Evolutionary conservation across 1,140 invertebrate genomes (phyloP).

Genomic region (Helicorthomorpha holstii): DNA sequence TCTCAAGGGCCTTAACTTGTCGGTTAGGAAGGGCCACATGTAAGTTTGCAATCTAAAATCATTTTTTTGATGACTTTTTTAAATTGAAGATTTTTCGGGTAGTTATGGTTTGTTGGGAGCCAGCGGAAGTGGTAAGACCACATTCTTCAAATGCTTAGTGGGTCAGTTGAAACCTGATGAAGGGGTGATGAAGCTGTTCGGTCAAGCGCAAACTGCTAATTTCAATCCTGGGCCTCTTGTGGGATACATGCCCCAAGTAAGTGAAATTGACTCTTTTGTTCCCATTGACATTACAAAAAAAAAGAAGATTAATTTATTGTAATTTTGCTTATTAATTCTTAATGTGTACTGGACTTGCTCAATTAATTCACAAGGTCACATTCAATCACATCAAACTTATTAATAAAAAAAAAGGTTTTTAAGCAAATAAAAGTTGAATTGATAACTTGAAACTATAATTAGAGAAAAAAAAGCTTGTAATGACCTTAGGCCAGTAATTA

Average conservation of each 20-base stretch:
- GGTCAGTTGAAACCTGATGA: conserved; percentile 58
- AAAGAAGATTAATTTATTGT: too few relatives aligned
- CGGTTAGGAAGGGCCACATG: conserved; percentile 77
- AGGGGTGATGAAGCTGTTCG: conserved; percentile 49
- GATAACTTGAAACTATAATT: too few relatives aligned
- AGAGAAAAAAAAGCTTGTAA: too few relatives aligned
- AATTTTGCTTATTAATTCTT: too few relatives aligned
- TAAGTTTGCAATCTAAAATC: conserved; percentile 35
- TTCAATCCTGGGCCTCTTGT: conserved; percentile 72
- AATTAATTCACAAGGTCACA: too few relatives aligned
- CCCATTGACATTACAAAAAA: too few relatives aligned
- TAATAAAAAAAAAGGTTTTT: too few relatives aligned
- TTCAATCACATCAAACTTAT: too few relatives aligned
- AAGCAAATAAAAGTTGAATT: too few relatives aligned
- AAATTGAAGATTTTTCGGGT: conserved; percentile 6
- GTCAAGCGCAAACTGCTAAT: conserved; percentile 20
- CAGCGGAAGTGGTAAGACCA: conserved; percentile 53
- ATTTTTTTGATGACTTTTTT: neutral
- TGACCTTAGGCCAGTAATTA: too few relatives aligned
- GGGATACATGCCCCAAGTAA: conserved; percentile 56
- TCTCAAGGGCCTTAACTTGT: conserved; percentile 71
- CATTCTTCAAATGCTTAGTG: conserved; percentile 69
- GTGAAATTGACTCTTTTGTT: too few relatives aligned
- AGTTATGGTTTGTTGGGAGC: conserved; percentile 57
- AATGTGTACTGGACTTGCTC: too few relatives aligned